phyloP scores from a whole-genome alignment of 2,113 vertebrate genomes.

The Oxyura jamaicensis region DNA sequence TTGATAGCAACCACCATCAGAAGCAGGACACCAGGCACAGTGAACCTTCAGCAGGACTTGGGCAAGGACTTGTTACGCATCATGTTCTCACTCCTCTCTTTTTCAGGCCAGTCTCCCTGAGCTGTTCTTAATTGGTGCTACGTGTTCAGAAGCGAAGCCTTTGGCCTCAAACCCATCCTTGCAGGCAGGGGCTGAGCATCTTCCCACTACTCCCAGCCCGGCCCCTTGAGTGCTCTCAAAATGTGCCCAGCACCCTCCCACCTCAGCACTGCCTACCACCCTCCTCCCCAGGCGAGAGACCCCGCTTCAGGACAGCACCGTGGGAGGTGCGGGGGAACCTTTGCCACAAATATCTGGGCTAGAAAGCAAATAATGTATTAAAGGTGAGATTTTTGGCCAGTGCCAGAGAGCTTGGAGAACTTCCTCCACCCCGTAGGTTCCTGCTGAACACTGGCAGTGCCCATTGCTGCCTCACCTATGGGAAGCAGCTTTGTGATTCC shows the following conservation, averaged over 20 bases:
- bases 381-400: background rate
- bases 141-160: background rate
- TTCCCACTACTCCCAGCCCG: background rate
- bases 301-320: background rate
- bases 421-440: accelerated
- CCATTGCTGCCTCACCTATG: background rate
- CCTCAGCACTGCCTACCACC: background rate
- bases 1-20: background rate
- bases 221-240: background rate
- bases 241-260: background rate
- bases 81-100: background rate
- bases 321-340: background rate
- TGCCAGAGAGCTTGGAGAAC: background rate
- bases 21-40: background rate
- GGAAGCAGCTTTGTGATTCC: background rate
- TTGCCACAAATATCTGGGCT: background rate
- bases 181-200: background rate
- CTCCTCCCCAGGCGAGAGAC: background rate
- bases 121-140: background rate
- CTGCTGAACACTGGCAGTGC: background rate
- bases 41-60: background rate
- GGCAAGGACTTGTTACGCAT: too few species aligned
- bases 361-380: background rate
- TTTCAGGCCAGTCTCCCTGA: background rate
- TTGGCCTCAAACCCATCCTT: background rate